Percentiles rank a stretch among this genome's conserved stretches.
phyloP scores from a whole-genome alignment of 2,113 vertebrate genomes.

The Istiophorus platypterus region DNA sequence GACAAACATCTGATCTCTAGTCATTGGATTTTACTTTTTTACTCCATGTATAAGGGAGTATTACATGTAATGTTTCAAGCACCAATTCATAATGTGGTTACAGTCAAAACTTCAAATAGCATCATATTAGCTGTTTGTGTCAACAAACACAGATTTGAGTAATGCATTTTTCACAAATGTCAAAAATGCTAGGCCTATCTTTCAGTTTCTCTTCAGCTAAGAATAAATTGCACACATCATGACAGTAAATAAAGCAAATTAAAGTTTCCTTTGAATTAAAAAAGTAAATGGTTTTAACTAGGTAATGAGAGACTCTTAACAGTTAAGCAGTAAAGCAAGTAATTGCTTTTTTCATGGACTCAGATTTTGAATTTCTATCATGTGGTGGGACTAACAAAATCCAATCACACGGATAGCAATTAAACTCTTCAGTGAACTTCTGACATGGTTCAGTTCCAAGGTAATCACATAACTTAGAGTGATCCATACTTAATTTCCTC shows the following conservation, averaged over 20 bases:
- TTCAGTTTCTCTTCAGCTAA: constrained; percentile 9
- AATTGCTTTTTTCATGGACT: constrained; percentile 85
- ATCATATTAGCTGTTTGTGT: constrained; percentile 2
- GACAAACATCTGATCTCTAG: not conserved
- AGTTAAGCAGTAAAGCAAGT: constrained; percentile 82
- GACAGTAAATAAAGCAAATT: constrained; percentile 74
- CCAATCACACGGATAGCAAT: constrained; percentile 79
- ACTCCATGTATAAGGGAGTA: not conserved
- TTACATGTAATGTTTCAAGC: not conserved
- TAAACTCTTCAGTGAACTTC: constrained; percentile 81
- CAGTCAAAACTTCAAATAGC: not conserved
- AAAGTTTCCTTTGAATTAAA: constrained; percentile 68
- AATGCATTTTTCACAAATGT: constrained; percentile 8
- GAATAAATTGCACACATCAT: constrained; percentile 42
- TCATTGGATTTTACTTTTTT: not conserved
- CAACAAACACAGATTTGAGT: not conserved
- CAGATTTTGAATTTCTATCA: constrained; percentile 80
- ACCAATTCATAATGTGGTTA: not conserved
- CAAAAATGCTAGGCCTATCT: constrained; percentile 17
- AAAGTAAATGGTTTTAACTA: constrained; percentile 70
- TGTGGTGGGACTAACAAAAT: constrained; percentile 74
- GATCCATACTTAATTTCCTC: constrained; percentile 71
- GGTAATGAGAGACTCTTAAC: constrained; percentile 78
- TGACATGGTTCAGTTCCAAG: constrained; percentile 74
- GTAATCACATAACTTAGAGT: constrained; percentile 72